These are phyloP conservation scores for Myodes glareolus DNA, from an alignment of 2,113 vertebrate genomes.

Conservation along the genomic window DNA sequence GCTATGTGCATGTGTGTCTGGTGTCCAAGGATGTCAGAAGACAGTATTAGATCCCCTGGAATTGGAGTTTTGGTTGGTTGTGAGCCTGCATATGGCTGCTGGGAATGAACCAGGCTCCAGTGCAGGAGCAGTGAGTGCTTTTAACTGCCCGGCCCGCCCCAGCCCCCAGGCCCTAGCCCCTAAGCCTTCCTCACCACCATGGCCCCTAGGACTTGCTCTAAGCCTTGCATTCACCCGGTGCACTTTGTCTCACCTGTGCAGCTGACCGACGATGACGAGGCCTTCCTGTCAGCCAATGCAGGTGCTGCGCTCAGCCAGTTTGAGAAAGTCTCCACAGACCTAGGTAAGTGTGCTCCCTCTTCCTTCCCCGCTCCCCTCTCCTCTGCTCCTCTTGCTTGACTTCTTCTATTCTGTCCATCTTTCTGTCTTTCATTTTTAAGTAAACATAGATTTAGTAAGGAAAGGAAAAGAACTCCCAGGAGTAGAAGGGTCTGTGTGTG, in stretches of 20 bases:
- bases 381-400: background rate
- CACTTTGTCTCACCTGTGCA: constrained; percentile 77
- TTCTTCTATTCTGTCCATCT: background rate
- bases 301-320: constrained; percentile 95
- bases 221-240: background rate
- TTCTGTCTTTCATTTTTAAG: background rate
- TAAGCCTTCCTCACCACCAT: background rate
- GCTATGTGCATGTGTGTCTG: background rate
- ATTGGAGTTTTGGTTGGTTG: background rate
- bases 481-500: too few species aligned
- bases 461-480: background rate
- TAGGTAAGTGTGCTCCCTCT: constrained; percentile 87
- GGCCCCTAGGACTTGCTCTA: background rate
- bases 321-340: constrained; percentile 93
- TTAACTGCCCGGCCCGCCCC: background rate
- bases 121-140: background rate
- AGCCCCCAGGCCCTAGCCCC: background rate
- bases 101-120: background rate
- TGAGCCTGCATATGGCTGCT: background rate
- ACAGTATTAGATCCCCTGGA: background rate
- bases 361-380: background rate
- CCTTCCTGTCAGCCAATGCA: constrained; percentile 93
- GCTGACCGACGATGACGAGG: constrained; percentile 94
- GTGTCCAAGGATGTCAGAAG: too few species aligned
- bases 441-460: background rate